Evolutionary conservation across 2,888 invertebrate genomes (phyloP).

Genomic region (Hymenopus coronatus): DNA sequence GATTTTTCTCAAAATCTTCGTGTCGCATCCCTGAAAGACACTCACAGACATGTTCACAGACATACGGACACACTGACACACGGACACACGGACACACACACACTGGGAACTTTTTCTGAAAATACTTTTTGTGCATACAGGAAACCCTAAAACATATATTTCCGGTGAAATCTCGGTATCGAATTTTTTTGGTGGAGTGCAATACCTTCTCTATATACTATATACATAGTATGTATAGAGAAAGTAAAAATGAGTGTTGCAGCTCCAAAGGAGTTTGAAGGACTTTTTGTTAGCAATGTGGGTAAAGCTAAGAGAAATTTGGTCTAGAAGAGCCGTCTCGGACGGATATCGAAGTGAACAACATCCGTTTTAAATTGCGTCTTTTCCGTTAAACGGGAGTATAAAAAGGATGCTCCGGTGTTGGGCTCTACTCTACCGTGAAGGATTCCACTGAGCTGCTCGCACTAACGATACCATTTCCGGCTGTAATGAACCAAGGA

Average conservation of each 20-base stretch:
- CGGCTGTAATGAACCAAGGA: slow-evolving; percentile 20
- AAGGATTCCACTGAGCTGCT: neutral
- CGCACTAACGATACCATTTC: slow-evolving; percentile 15
- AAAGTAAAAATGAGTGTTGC: neutral
- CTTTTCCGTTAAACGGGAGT: neutral
- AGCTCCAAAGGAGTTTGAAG: neutral
- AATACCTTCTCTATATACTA: too few relatives aligned
- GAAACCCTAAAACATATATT: too few relatives aligned
- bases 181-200: too few relatives aligned
- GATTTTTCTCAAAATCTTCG: too few relatives aligned
- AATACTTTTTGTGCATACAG: too few relatives aligned
- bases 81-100: too few relatives aligned
- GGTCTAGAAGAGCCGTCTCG: neutral
- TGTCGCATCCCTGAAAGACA: too few relatives aligned
- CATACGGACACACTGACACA: too few relatives aligned
- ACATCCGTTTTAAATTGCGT: neutral
- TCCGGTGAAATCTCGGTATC: too few relatives aligned
- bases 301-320: neutral
- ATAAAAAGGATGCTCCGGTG: neutral
- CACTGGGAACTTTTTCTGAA: too few relatives aligned
- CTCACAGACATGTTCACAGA: too few relatives aligned
- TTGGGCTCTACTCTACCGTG: neutral
- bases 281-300: neutral
- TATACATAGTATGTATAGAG: too few relatives aligned
- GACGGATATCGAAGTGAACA: neutral